Base-by-base conservation (phyloP, 2,888 invertebrate species). In the Teleiodes luculella region DNA sequence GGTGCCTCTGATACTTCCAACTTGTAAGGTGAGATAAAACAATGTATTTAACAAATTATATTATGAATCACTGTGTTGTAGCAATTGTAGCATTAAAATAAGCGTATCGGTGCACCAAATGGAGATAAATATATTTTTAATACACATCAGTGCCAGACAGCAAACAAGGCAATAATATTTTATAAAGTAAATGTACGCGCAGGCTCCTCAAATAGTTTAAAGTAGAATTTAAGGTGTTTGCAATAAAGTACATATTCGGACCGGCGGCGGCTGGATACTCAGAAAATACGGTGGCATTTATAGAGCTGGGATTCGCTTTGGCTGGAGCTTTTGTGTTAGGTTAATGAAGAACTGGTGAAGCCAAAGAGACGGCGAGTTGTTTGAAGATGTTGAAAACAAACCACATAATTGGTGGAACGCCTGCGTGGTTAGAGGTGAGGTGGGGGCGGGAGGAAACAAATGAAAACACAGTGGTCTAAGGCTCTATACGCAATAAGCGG, bases 71-170 rank as follows among this genome's bases (percentile, higher is more conserved):
- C 30, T 46, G 31, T 31, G 74, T 68, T 56, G 63, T 76, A 24
- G 24, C 24, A 24, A 24, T 24, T 3, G 4, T 41, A 80, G 75
- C 75, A 74, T 76, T 74, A 71, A 68, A 66, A 55, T 72, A 74
- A 72, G 71, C 68, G 65, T 72, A 76, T 74, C 62, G 74, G 73
- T 77, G 80, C 82, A 83, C 74, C 72, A 71, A 78, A 71, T 76
- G 65, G 74, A 74, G 74, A 66, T 68, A 66, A 70, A 72, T 71
- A 14, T 13, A 33, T 20, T 35, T 2, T 35, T 70, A 83, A 82
- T 82, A 80, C 67, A 68, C 69, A 67, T 58, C 68, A 68, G 72
- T 78, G 80, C 77, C 76, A 72, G 72, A 60, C 52, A 57, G 67
- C 61, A 70, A 69, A 56, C 56, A 64, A 71, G 83, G 84, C 85